These are phyloP conservation scores for Aphelocoma coerulescens DNA, from an alignment of 2,113 vertebrate species.

Conservation along the genomic window DNA sequence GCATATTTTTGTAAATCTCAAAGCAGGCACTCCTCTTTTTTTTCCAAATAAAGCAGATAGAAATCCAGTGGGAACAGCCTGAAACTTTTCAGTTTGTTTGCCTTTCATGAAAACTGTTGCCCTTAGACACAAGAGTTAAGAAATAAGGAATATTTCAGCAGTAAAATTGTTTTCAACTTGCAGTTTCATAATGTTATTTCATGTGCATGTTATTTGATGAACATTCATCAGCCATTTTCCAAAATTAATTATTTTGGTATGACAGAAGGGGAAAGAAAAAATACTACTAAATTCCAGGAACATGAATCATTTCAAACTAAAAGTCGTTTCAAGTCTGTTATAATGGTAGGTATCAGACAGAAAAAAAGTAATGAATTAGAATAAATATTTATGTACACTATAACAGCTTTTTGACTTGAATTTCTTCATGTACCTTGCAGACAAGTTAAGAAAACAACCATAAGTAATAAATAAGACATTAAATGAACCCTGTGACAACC, in stretches of 20 bases:
- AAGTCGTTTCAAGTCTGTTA: background rate
- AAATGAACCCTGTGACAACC: slow-evolving; percentile 8
- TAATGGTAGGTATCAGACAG: background rate
- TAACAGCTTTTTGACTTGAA: background rate
- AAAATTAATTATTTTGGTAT: slow-evolving; percentile 17
- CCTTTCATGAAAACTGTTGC: slow-evolving; percentile 4
- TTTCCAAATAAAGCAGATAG: background rate
- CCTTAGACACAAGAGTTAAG: background rate
- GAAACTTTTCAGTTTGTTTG: background rate
- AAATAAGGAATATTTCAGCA: slow-evolving; percentile 10
- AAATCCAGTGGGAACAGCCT: background rate
- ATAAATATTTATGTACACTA: slow-evolving; percentile 41
- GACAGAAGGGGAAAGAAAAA: background rate
- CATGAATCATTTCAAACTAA: background rate
- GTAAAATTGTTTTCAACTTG: background rate
- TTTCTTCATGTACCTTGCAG: slow-evolving; percentile 14
- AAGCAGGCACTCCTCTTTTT: background rate
- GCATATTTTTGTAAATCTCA: background rate
- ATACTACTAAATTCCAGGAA: background rate
- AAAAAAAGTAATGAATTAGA: background rate
- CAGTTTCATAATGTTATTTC: background rate
- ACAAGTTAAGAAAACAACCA: slow-evolving; percentile 36
- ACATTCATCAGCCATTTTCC: background rate
- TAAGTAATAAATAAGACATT: slow-evolving; percentile 43
- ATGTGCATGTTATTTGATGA: background rate